These are phyloP conservation scores for Volucella inanis DNA, from an alignment of 2,888 invertebrate species.

Conservation along the genomic window DNA sequence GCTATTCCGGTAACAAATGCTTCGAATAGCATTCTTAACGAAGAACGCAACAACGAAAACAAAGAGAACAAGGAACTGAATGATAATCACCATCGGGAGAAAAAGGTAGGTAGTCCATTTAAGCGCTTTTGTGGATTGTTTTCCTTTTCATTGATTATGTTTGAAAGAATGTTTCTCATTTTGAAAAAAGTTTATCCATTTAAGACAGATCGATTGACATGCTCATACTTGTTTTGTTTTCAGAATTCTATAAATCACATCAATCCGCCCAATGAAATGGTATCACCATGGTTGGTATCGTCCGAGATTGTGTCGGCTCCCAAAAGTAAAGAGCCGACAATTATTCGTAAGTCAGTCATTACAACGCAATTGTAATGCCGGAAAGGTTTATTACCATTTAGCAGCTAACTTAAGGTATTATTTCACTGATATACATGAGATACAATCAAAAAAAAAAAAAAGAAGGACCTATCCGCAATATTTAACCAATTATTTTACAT, in stretches of 20 bases:
- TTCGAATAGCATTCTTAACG: constrained; percentile 79
- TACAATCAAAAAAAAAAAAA: constrained; percentile 59
- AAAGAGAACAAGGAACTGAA: constrained; percentile 76
- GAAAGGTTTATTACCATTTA: not conserved
- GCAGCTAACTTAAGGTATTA: constrained; percentile 69
- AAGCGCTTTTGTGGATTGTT: constrained; percentile 12
- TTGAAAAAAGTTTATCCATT: not conserved
- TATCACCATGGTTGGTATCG: constrained; percentile 93
- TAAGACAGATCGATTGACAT: constrained; percentile 24
- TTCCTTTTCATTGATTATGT: constrained; percentile 3
- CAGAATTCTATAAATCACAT: constrained; percentile 84
- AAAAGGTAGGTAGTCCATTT: constrained; percentile 79
- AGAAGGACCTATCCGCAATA: constrained; percentile 62
- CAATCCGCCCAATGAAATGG: constrained; percentile 85
- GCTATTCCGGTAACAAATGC: constrained; percentile 54
- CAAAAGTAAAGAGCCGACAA: constrained; percentile 87
- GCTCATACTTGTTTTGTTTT: constrained; percentile 77
- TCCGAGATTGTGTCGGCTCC: constrained; percentile 88
- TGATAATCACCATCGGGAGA: constrained; percentile 77
- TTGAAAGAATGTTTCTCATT: not conserved
- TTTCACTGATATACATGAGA: constrained; percentile 60
- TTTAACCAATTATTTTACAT: constrained; percentile 50
- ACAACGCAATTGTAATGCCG: constrained; percentile 89
- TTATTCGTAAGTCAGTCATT: constrained; percentile 93
- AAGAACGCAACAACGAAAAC: constrained; percentile 78